Base-by-base conservation (phyloP, 2,888 invertebrate genomes). In the Rhingia campestris region DNA sequence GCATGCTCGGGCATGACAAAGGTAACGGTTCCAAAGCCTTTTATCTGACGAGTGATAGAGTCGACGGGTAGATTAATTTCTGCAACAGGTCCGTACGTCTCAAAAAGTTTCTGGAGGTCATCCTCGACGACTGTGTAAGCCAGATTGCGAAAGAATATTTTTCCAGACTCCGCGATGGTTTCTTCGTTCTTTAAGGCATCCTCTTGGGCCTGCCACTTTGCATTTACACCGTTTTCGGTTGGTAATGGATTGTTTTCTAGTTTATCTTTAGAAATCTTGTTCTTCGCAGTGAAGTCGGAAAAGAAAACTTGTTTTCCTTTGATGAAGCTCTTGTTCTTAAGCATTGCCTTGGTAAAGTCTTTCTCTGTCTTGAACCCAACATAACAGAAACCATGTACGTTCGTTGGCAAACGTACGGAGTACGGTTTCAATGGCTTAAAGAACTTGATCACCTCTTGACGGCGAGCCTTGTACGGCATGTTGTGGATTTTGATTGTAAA, bases 1-100 rank as follows among this genome's bases (percentile, higher is more conserved):
- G 99, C 99, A 91, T 99, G 96, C 90, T 99, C 99, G 0, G 99
- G 98, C 93, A 99, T 95, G 89, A 99, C 92, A 90, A 95, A 99
- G 0, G 98, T 97, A 0, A 99, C 93, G 0, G 96, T 95, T 0
- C 97, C 99, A 91, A 98, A 99, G 0, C 99, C 91, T 92, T 98
- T 98, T 10, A 95, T 93, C 90, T 95, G 95, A 45, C 97, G 94
- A 0, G 96, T 95, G 1, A 94, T 89, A 67, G 93, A 93, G 90
- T 99, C 99, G 70, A 99, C 94, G 0, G 99, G 98, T 89, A 99
- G 92, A 91, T 95, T 95, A 0, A 98, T 93, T 91, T 99, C 98
- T 0, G 96, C 93, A 43, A 99, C 88, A 0, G 96, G 96, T 64
- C 98, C 98, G 92, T 94, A 98, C 91, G 95, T 94, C 89, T 95